Conservation (phyloP, 2,113 vertebrate species). For the Colius striatus region DNA sequence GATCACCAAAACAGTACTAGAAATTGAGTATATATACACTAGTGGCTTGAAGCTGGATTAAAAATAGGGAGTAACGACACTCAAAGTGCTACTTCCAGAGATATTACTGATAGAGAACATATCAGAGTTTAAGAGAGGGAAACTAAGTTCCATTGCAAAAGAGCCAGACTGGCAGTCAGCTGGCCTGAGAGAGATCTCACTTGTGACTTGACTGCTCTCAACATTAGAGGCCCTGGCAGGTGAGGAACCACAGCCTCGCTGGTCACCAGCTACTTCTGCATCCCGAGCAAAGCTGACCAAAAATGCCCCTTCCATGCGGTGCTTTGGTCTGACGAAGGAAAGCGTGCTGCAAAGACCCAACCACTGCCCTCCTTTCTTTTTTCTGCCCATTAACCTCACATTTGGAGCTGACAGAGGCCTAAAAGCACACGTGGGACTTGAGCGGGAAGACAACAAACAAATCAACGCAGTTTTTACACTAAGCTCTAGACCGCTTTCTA, state of each 20-base stretch:
- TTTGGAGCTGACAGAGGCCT: not conserved
- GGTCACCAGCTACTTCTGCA: accelerated
- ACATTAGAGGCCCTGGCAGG: accelerated
- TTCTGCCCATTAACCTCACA: too few species aligned
- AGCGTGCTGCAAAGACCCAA: accelerated
- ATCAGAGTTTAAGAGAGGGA: not conserved
- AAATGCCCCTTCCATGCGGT: accelerated
- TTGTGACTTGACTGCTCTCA: accelerated
- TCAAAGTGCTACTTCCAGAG: not conserved
- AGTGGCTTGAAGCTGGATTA: not conserved
- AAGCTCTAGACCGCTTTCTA: accelerated
- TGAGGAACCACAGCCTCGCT: accelerated
- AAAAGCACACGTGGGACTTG: accelerated
- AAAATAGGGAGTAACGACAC: not conserved
- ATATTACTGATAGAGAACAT: not conserved
- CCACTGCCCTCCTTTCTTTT: too few species aligned
- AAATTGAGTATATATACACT: not conserved
- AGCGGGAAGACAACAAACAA: not conserved
- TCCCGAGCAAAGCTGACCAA: accelerated
- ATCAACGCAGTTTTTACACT: accelerated
- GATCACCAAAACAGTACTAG: not conserved
- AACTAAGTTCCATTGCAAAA: not conserved
- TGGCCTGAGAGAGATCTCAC: too few species aligned
- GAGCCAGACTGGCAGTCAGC: not conserved
- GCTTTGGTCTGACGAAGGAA: not conserved